These are phyloP conservation scores for Metopolophium dirhodum DNA, from an alignment of 1,140 invertebrate genomes.

Conservation along the genomic window DNA sequence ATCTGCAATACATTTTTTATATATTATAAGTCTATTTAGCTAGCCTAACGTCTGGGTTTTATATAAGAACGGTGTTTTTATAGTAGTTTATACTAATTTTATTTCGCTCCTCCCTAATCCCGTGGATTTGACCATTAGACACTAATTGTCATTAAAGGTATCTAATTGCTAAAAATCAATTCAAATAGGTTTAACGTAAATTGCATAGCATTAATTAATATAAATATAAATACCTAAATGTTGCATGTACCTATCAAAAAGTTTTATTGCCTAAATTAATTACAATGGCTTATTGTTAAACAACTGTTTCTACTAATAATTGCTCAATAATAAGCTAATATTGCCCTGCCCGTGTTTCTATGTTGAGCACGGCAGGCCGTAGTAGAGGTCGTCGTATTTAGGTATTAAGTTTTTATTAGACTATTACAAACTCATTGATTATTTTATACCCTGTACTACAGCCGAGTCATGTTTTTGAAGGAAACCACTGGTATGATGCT, in stretches of 20 bases:
- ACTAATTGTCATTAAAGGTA: neutral
- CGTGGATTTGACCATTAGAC: neutral
- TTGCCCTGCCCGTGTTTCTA: neutral
- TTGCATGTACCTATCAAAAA: neutral
- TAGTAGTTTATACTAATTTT: no score
- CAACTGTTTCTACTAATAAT: constrained; percentile 33
- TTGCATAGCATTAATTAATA: neutral
- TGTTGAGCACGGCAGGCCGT: neutral
- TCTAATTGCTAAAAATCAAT: neutral
- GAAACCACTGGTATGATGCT: neutral
- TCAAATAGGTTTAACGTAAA: neutral
- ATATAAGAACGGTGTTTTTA: no score
- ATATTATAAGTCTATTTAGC: no score
- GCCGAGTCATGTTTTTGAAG: neutral
- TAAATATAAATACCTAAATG: neutral
- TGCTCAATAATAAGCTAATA: neutral
- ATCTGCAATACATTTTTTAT: no score
- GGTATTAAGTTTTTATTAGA: neutral
- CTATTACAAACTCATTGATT: neutral
- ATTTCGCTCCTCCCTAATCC: neutral
- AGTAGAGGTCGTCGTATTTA: constrained; percentile 1
- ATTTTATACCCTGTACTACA: neutral
- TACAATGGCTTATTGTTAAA: constrained; percentile 30
- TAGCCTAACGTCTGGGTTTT: no score
- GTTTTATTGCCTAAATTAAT: neutral